These are phyloP conservation scores for Tetranychus piercei DNA, from an alignment of 2,888 invertebrate genomes.

Conservation along the genomic window DNA sequence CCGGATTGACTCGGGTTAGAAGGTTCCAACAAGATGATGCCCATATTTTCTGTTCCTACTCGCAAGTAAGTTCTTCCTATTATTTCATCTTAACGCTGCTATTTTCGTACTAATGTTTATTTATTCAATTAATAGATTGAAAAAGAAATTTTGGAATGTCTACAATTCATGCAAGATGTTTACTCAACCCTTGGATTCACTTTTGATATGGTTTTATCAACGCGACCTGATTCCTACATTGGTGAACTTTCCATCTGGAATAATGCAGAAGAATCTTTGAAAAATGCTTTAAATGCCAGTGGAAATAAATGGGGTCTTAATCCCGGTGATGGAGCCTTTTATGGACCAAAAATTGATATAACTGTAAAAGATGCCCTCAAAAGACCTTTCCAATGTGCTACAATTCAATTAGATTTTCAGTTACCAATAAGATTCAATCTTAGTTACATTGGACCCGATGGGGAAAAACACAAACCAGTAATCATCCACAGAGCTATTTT, in stretches of 20 bases:
- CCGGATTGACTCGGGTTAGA: constrained; percentile 87
- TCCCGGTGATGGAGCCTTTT: constrained; percentile 94
- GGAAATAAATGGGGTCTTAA: constrained; percentile 75
- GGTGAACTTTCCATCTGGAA: constrained; percentile 82
- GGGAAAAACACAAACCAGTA: constrained; percentile 78
- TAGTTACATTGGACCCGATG: constrained; percentile 57
- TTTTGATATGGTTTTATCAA: constrained; percentile 75
- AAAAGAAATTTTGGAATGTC: constrained; percentile 54
- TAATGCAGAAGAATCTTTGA: constrained; percentile 64
- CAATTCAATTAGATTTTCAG: constrained; percentile 95
- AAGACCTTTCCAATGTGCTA: constrained; percentile 83
- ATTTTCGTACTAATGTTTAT: too few species aligned
- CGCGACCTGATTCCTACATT: constrained; percentile 78
- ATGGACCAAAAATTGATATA: constrained; percentile 97
- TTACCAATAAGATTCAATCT: constrained; percentile 78
- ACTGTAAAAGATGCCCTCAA: constrained; percentile 80
- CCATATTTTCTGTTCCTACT: constrained; percentile 74
- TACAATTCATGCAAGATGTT: constrained; percentile 72
- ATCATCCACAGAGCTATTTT: constrained; percentile 94
- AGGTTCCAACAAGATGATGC: constrained; percentile 99
- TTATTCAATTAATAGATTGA: constrained; percentile 53
- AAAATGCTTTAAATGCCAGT: constrained; percentile 63
- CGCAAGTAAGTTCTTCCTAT: too few species aligned
- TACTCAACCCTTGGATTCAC: constrained; percentile 86
- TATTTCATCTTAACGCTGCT: too few species aligned